Evolutionary conservation across 2,113 vertebrate genomes (phyloP), one percentile per base, ranked within the genome.

Genomic region (Falcunculus frontatus): DNA sequence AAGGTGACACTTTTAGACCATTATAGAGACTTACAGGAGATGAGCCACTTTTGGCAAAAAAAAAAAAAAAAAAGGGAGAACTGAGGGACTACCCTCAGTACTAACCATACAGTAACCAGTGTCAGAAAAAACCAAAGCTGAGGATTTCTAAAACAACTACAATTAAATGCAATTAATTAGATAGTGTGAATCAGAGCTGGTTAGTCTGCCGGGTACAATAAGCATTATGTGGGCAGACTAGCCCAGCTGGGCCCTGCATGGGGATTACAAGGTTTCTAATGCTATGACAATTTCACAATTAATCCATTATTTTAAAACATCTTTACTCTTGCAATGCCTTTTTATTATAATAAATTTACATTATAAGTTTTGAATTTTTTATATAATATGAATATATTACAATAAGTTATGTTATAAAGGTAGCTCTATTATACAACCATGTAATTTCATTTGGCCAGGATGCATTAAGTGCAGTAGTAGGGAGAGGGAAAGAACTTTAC

Each of bases 311-410:
- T 83, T 80, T 56, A 89, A 89, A 84, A 73, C 21, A 76, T 27
- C 59, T 90, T 83, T 94, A 86, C 12, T 60, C 22, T 69, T 92
- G 22, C 27, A 86, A 76, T 69, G 41, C 6, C 7, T 87, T 90
- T 92, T 87, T 81, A 77, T 70, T 57, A 37, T 29, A 82, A 85
- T 53, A 74, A 77, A 76, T 72, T 60, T 69, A 41, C n/a, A 82
- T 79, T n/a, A 20, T 14, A 35, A 33, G 6, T 75, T 83, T 72
- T 39, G 10, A 26, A 33, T 29, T 30, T n/a, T 83, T 78, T 74
- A 53, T 62, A 39, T 20, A 35, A 60, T 69, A 70, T 65, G 46
- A 91, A 85, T 78, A 37, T 59, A 84, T 68, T 77, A 49, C 35
- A 46, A 37, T 42, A 91, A 37, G 37, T 57, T 88, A 70, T 35